A percentile compares a stretch with the other conserved stretches of the same genome.
Evolutionary conservation across 2,113 vertebrate genomes (phyloP).

Genomic region (Boulengeromyrus knoepffleri): DNA sequence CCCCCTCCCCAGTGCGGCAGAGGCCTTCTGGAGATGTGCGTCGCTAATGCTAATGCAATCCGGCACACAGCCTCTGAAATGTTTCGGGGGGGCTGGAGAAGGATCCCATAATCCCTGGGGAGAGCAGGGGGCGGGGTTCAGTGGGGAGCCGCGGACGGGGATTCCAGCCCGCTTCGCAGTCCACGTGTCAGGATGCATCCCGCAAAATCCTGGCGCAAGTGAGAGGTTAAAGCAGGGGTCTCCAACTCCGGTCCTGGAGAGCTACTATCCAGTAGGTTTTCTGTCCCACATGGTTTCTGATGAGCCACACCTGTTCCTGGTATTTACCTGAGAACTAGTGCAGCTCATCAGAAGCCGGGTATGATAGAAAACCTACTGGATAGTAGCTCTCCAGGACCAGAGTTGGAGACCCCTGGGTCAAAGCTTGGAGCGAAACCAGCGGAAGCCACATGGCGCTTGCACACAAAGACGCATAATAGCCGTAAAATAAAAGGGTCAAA

Average conservation of each 20-base stretch:
- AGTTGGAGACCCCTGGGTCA: no score
- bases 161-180: neutral
- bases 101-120: neutral
- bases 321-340: no score
- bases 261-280: no score
- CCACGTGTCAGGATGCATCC: neutral
- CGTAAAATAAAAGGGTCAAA: slow-evolving; percentile 17
- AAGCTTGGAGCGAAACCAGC: neutral
- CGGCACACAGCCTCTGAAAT: neutral
- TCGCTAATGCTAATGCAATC: neutral
- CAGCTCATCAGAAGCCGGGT: no score
- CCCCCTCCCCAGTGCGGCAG: neutral
- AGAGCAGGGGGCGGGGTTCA: neutral
- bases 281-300: no score
- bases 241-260: no score
- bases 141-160: neutral
- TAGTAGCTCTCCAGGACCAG: no score
- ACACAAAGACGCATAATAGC: neutral
- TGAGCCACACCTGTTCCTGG: no score
- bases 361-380: no score
- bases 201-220: neutral
- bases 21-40: neutral
- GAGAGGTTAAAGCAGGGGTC: neutral
- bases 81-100: neutral
- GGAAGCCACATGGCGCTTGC: neutral